Conservation (phyloP, 2,797 vertebrate species). For the Hydrolagus colliei region DNA sequence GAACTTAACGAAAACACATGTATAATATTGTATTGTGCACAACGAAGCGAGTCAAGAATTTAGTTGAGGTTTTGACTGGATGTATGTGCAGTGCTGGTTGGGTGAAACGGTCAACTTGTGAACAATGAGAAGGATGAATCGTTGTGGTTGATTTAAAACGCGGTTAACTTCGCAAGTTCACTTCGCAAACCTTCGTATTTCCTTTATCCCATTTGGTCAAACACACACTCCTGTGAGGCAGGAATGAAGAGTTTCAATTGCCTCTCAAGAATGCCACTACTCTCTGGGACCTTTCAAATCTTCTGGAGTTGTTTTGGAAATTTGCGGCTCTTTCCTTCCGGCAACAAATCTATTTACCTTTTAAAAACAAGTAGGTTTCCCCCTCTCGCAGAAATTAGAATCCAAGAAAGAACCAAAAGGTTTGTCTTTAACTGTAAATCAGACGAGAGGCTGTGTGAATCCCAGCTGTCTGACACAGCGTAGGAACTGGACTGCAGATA, state of each 20-base stretch:
- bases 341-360: not conserved
- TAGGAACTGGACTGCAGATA: not conserved
- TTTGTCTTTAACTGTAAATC: not conserved
- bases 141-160: not conserved
- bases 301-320: not conserved
- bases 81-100: no score
- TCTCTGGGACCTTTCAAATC: not conserved
- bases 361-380: not conserved
- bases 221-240: not conserved
- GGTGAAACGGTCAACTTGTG: not conserved
- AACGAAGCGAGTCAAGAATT: no score
- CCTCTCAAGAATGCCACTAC: not conserved
- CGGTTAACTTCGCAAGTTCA: not conserved
- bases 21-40: no score
- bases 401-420: constrained; percentile 7
- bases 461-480: not conserved
- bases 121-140: not conserved
- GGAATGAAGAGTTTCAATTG: not conserved
- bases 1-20: no score
- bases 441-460: not conserved
- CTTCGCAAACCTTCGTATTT: no score
- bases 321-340: not conserved
- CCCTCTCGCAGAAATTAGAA: not conserved
- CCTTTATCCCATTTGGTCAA: not conserved
- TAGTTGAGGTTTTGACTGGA: no score